These are phyloP conservation scores for Drosophila glabriapex DNA, from an alignment of 2,888 invertebrate species.

Conservation along the genomic window DNA sequence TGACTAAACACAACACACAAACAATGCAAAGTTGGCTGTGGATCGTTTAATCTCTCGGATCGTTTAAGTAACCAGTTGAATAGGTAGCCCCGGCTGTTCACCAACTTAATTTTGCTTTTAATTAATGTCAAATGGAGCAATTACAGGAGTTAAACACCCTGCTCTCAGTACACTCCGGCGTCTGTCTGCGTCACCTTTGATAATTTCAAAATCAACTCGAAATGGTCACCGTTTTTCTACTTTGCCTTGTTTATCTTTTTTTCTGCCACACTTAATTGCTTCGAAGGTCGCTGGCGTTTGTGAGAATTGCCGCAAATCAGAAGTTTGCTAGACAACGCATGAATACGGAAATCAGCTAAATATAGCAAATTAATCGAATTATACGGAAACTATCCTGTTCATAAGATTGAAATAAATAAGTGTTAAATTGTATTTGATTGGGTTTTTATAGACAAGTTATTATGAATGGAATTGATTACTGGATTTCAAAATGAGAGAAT, in stretches of 20 bases:
- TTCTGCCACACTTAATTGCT: slow-evolving; percentile 51
- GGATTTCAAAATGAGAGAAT: neutral
- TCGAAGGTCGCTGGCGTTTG: slow-evolving; percentile 55
- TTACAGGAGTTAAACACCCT: slow-evolving; percentile 30
- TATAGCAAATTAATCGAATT: slow-evolving; percentile 2
- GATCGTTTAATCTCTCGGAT: slow-evolving; percentile 31
- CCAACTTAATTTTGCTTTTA: slow-evolving; percentile 59
- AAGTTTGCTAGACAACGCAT: slow-evolving; percentile 5
- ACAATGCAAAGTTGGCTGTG: neutral
- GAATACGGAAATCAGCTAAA: slow-evolving; percentile 27
- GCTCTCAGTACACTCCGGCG: neutral
- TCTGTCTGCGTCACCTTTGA: slow-evolving; percentile 30
- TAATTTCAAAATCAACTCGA: slow-evolving; percentile 29
- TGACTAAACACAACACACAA: slow-evolving; percentile 16
- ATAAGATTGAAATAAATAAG: slow-evolving; percentile 1
- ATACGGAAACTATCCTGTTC: slow-evolving; percentile 32
- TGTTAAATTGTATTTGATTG: slow-evolving; percentile 25
- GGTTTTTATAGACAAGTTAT: neutral
- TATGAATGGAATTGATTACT: neutral
- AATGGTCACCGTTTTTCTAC: slow-evolving; percentile 13
- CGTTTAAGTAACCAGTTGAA: slow-evolving; percentile 31
- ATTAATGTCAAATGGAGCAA: slow-evolving; percentile 58
- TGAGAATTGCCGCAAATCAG: slow-evolving; percentile 21
- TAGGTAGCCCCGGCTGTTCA: neutral
- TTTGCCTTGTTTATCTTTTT: slow-evolving; percentile 38